Evolutionary conservation across 1,140 invertebrate genomes (phyloP).

Genomic region (Scaptomyza hsui): DNA sequence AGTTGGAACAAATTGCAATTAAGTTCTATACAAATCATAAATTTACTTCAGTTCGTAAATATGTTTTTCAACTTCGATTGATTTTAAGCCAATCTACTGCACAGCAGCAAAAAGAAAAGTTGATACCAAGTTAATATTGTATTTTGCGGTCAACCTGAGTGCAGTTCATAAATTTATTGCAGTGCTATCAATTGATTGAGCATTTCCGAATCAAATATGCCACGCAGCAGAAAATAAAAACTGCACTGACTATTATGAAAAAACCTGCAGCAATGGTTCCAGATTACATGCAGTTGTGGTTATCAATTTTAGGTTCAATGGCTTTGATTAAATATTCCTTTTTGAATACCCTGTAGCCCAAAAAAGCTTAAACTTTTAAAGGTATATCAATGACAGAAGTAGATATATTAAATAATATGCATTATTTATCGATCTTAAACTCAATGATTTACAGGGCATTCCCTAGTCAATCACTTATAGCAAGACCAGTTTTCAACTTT

Average conservation of each 20-base stretch:
- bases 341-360: constrained; percentile 8
- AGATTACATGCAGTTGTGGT: constrained; percentile 15
- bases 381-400: too few relatives aligned
- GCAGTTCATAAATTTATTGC: constrained; percentile 32
- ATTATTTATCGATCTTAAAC: too few relatives aligned
- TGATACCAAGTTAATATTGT: background rate
- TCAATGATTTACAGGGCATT: background rate
- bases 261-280: background rate
- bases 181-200: constrained; percentile 28
- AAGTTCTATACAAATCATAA: too few relatives aligned
- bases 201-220: constrained; percentile 50
- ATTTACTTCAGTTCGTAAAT: too few relatives aligned
- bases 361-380: too few relatives aligned
- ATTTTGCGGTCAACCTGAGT: background rate
- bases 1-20: too few relatives aligned
- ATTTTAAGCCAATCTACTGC: background rate
- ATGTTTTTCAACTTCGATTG: background rate
- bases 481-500: background rate
- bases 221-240: background rate
- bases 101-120: background rate
- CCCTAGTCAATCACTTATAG: background rate
- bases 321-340: constrained; percentile 1
- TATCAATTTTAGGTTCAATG: constrained; percentile 19
- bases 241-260: constrained; percentile 14
- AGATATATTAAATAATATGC: too few relatives aligned